Conservation (phyloP, 2,888 invertebrate species). For the Caenorhabditis sp. region DNA sequence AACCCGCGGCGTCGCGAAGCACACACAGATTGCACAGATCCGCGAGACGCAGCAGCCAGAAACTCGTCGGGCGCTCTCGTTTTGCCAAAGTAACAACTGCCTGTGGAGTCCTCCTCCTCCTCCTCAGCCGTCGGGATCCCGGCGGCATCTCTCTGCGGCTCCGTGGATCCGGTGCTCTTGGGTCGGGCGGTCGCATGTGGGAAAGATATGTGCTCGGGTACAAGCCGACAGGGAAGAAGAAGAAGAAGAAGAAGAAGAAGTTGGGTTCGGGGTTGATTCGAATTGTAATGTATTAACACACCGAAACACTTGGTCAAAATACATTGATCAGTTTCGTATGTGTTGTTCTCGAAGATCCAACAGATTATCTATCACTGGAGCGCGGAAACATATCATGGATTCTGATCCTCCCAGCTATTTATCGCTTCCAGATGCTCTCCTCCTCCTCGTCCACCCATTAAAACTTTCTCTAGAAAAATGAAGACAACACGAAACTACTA, state of each 20-base stretch:
- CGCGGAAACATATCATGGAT: no score
- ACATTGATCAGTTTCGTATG: background rate
- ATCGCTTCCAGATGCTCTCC: background rate
- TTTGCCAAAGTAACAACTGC: slow-evolving; percentile 46
- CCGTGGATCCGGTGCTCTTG: no score
- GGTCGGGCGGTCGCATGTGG: slow-evolving; percentile 24
- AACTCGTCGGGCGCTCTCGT: no score
- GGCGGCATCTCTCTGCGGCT: background rate
- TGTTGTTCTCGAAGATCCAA: no score
- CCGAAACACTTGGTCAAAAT: slow-evolving; percentile 18
- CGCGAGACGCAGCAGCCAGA: background rate
- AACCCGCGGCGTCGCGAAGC: background rate
- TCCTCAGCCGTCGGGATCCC: background rate
- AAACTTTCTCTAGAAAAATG: background rate
- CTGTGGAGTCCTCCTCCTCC: slow-evolving; percentile 2
- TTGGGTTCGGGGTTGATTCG: slow-evolving; percentile 8
- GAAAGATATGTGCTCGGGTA: no score
- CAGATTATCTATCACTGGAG: no score
- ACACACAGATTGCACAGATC: background rate
- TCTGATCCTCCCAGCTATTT: background rate
- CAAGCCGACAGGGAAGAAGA: no score
- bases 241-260: no score
- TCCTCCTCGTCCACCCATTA: no score
- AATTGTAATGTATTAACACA: slow-evolving; percentile 38
- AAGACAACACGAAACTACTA: background rate